Base-by-base conservation (phyloP, 2,888 invertebrate genomes). In the Plusia festucae region DNA sequence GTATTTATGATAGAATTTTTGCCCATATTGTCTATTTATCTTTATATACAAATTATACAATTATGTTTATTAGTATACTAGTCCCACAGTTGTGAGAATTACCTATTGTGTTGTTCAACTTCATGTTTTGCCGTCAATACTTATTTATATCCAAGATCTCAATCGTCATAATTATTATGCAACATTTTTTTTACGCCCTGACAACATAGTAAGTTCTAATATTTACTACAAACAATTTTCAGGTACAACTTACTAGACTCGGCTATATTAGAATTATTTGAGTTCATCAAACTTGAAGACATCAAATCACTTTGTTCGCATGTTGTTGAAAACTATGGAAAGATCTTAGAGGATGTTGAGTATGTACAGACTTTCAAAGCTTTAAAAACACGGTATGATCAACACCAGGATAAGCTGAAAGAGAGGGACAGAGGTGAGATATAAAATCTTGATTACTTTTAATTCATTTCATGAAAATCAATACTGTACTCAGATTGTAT, bases 311-410 rank as follows among this genome's bases (percentile, higher is more conserved):
- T 98, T 82, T 98, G 98, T 95, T 97, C 98, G 68, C 98, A 99
- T 93, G 98, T 99, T 79, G 98, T 99, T 81, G 99, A 99, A 93
- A 98, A 98, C 92, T 99, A 99, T 93, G 98, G 98, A 83, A 98
- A 98, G 94, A 97, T 98, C 84, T 95, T 99, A 88, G 99, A 99
- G 90, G 97, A 98, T 88, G 97, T 99, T 85, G 98, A 98, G 91
- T 99, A 99, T 95, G 99, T 99, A 86, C 99, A 99, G 95, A 99
- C 99, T 40, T 99, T 99, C 93, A 98, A 98, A 93, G 97, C 98
- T 78, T 96, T 99, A 81, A 98, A 98, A 94, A 92, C 96, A 81
- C 96, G 98, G 76, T 99, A 98, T 86, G 98, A 99, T 90, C 98
- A 99, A 90, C 97, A 98, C 90, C 98, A 98, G 91, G 98, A 99